Conservation (phyloP, 2,113 vertebrate species). For the Asarcornis scutulata region DNA sequence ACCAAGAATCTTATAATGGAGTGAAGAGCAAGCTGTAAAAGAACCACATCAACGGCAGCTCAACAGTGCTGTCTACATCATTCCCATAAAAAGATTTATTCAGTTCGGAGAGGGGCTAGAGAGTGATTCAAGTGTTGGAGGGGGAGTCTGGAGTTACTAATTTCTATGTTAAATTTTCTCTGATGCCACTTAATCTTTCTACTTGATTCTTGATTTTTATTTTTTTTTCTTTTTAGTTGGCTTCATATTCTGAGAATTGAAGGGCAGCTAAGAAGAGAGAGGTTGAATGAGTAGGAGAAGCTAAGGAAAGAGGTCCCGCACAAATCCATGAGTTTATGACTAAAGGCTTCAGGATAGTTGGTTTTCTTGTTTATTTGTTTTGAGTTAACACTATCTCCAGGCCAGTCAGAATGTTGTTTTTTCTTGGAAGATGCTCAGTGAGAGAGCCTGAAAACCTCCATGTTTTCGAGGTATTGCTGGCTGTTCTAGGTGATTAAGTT, state of each 20-base stretch:
- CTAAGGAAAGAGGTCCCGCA: neutral
- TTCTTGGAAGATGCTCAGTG: neutral
- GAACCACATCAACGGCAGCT: neutral
- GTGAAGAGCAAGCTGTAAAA: neutral
- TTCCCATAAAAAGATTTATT: neutral
- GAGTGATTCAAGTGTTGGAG: neutral
- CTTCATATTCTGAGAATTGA: neutral
- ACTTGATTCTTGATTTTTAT: neutral
- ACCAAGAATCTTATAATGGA: neutral
- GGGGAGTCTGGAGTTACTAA: neutral
- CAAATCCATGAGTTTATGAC: neutral
- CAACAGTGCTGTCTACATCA: neutral
- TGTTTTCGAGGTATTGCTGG: neutral
- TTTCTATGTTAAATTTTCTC: neutral
- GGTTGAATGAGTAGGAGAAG: neutral
- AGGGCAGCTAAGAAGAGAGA: neutral
- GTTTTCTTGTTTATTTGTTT: neutral
- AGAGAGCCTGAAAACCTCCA: neutral
- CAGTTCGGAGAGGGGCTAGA: neutral
- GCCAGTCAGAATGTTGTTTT: neutral
- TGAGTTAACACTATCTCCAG: neutral
- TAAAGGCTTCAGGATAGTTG: neutral
- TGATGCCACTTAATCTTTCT: slow-evolving; percentile 1
- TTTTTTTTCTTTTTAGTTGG: neutral
- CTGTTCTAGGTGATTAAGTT: slow-evolving; percentile 1